These are phyloP conservation scores for Morpho achilles DNA, from an alignment of 2,888 invertebrate genomes.

Conservation along the genomic window DNA sequence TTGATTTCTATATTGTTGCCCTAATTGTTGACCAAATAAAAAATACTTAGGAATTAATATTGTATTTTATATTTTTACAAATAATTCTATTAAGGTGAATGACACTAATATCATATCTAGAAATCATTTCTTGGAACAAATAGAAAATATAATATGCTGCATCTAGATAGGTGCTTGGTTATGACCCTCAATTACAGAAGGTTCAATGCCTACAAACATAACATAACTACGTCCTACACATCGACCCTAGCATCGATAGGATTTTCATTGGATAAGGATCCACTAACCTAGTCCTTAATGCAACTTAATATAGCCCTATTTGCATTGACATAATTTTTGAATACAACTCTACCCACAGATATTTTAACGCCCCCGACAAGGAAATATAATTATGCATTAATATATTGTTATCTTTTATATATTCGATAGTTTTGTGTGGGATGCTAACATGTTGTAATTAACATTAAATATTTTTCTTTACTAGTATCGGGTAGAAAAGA, in stretches of 20 bases:
- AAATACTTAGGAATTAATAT: too few species aligned
- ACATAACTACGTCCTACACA: constrained; percentile 17
- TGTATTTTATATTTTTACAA: too few species aligned
- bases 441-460: constrained; percentile 17
- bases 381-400: constrained; percentile 23
- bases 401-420: constrained; percentile 20
- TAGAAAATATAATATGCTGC: constrained; percentile 4
- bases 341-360: constrained; percentile 14
- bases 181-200: constrained; percentile 20
- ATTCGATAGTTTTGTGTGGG: constrained; percentile 20
- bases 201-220: constrained; percentile 16
- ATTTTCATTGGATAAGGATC: constrained; percentile 6
- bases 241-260: constrained; percentile 5
- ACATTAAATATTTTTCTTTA: constrained; percentile 7
- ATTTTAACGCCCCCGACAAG: constrained; percentile 23
- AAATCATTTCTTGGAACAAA: not conserved
- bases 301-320: not conserved
- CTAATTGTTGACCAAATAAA: too few species aligned
- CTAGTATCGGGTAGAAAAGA: not conserved
- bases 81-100: too few species aligned
- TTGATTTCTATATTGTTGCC: too few species aligned
- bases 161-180: constrained; percentile 10
- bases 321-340: constrained; percentile 3
- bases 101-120: too few species aligned
- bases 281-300: not conserved